Base-by-base conservation (phyloP, 2,888 invertebrate genomes). In the Brachycybe producta region DNA sequence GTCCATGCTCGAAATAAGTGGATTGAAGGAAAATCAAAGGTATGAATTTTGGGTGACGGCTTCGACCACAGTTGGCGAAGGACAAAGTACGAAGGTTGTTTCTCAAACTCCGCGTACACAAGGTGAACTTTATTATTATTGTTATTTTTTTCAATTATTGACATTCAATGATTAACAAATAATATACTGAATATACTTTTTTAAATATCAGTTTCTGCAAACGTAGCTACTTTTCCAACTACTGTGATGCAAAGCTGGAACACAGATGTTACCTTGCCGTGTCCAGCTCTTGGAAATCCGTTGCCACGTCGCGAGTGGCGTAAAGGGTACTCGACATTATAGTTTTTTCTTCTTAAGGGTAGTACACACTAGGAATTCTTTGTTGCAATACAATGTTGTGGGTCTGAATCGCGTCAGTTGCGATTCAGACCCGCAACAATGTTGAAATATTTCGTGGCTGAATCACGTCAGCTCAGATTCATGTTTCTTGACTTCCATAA, bases 51-150 rank as follows among this genome's bases (percentile, higher is more conserved):
- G 76, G 72, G 84, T 87, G 35, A 81, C 84, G 0, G 87, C 87
- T 1, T 82, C 81, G 45, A 87, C 87, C 0, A 76, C 77, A 1
- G 76, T 81, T 1, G 87, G 87, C 0, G 84, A 85, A 64, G 84
- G 84, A 0, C 80, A 82, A 59, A 76, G 81, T 53, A 85, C 85
- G 0, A 74, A 79, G 50, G 81, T 83, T 8, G 79, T 82, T 35
- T 81, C 81, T 2, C 80, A 84, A 27, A 73, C 80, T 17, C 82
- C 84, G 0, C 76, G 80, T 38, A 80, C 79, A 61, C 79, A 78
- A 53, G 65, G 67, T 67, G 53, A 44, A 55, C 40, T 68, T 87
- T 35, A 75, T 80, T 65, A 88, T 91, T 64, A 84, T 86, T 2
- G 88, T 88, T 43, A 91, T 91, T 67, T 21, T 39, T 48, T 5